Conservation (phyloP, 2,113 vertebrate species). For the Archilochus colubris region DNA sequence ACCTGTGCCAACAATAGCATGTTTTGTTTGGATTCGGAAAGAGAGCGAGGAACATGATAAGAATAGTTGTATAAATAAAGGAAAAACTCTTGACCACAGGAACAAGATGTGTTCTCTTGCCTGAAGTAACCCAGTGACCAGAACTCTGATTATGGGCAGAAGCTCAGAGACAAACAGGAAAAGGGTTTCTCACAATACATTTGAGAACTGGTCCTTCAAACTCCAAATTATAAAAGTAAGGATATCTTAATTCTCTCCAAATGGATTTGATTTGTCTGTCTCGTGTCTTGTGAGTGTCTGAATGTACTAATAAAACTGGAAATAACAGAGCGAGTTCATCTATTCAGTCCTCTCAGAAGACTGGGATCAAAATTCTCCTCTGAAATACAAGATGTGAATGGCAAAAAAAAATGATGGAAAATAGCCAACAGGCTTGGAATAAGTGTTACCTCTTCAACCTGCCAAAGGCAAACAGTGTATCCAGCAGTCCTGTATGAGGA, state of each 20-base stretch:
- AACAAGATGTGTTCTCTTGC: background rate
- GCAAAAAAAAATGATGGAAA: fast-evolving
- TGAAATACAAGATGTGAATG: background rate
- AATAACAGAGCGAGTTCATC: background rate
- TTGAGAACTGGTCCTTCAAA: background rate
- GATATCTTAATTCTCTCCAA: background rate
- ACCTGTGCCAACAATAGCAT: background rate
- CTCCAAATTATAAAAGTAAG: background rate
- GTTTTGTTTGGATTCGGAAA: background rate
- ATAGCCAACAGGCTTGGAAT: background rate
- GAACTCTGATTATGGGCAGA: background rate
- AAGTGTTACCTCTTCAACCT: background rate
- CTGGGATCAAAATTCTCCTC: background rate
- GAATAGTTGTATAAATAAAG: background rate
- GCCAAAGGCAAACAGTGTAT: background rate
- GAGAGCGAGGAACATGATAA: fast-evolving
- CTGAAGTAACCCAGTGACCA: background rate
- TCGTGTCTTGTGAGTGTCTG: background rate
- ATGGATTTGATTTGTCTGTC: fast-evolving
- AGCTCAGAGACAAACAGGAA: constrained; percentile 14
- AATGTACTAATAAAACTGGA: background rate
- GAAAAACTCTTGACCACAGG: background rate
- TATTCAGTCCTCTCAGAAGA: background rate
- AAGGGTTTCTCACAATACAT: background rate
- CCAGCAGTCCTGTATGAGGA: background rate